Evolutionary conservation across 2,888 invertebrate species (phyloP).

Genomic region (Drosophila recens): DNA sequence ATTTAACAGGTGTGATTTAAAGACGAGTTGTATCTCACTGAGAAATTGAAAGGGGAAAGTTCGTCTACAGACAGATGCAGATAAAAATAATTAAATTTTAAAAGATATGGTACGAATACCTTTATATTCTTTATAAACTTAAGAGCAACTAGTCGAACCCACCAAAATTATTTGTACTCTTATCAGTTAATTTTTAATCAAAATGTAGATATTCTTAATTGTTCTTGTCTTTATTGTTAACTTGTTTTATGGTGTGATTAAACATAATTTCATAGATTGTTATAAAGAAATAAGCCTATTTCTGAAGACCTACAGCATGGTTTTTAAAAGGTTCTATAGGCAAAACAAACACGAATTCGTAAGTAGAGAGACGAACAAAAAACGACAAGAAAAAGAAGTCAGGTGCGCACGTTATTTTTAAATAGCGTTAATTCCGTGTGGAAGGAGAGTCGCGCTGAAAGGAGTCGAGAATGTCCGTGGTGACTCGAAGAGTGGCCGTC

Average conservation of each 20-base stretch:
- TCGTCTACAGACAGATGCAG: no score
- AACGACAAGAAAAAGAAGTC: slow-evolving; percentile 1
- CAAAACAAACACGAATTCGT: slow-evolving; percentile 34
- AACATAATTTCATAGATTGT: no score
- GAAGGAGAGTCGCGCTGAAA: background rate
- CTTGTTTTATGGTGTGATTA: background rate
- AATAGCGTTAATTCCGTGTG: slow-evolving; percentile 2
- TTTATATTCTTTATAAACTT: background rate
- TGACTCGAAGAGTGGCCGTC: background rate
- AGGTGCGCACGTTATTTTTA: slow-evolving; percentile 6
- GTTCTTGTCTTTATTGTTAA: background rate
- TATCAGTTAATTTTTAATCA: background rate
- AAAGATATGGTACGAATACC: no score
- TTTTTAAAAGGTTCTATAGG: background rate
- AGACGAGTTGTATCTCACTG: no score
- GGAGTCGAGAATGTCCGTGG: slow-evolving; percentile 20
- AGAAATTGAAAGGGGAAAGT: no score
- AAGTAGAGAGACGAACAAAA: slow-evolving; percentile 19
- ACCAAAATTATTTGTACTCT: background rate
- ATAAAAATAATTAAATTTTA: no score
- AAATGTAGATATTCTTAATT: background rate
- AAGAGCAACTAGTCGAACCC: no score
- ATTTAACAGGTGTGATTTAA: no score
- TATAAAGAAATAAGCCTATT: no score
- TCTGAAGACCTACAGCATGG: no score